Evolutionary conservation across 2,113 vertebrate species (phyloP).

Genomic region (Tachysurus fulvidraco): DNA sequence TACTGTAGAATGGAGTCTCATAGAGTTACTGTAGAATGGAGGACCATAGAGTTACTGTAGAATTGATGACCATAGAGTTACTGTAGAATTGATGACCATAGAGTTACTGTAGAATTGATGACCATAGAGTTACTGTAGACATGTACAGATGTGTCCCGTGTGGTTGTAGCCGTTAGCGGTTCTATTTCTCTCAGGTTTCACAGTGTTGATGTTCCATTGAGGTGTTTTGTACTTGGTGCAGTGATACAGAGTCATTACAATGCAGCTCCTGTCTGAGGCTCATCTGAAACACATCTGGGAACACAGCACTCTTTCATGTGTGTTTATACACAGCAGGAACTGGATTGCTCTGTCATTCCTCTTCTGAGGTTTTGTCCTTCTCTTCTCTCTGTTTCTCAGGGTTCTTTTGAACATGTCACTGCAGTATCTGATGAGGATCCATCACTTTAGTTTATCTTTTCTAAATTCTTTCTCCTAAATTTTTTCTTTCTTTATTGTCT

Average conservation of each 20-base stretch:
- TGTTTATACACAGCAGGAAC: background rate
- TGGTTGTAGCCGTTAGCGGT: background rate
- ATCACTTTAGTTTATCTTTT: background rate
- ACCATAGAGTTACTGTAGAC: too few species aligned
- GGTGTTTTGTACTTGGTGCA: background rate
- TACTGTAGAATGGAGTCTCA: background rate
- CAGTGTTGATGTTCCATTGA: background rate
- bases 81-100: background rate
- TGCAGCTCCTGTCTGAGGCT: background rate
- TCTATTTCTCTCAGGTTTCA: background rate
- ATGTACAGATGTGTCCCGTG: too few species aligned
- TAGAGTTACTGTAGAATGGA: too few species aligned
- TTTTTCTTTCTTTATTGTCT: conserved; percentile 40
- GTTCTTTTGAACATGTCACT: conserved; percentile 93
- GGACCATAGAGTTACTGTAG: background rate
- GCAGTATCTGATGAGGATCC: conserved; percentile 74
- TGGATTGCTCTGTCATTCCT: background rate
- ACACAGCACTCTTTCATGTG: background rate
- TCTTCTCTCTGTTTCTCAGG: conserved; percentile 52
- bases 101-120: too few species aligned
- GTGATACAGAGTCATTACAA: background rate
- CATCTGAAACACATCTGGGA: background rate
- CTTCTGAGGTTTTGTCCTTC: background rate
- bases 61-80: too few species aligned
- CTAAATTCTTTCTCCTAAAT: background rate